Base-by-base conservation (phyloP, 2,797 vertebrate genomes). In the Crocodylus rhombifer region DNA sequence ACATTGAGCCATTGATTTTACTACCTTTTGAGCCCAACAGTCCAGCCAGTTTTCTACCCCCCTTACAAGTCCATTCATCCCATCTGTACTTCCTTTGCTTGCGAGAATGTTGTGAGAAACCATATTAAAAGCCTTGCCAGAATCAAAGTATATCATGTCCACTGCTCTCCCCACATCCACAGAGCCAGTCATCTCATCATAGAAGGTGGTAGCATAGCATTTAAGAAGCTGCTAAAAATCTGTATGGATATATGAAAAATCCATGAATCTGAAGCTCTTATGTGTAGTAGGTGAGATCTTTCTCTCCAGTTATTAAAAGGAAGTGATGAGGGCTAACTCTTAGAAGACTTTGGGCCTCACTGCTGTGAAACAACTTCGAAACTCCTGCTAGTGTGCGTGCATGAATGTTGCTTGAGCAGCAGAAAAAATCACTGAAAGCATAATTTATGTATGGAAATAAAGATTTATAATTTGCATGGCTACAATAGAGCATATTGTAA, bases 391-490 rank as follows among this genome's bases (percentile, higher is more conserved):
- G 79, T 82, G 86, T 83, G 61, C 83, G 73, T 20, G 14, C 4
- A 11, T 92, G 81, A 94, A 51, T 25, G 92, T 71, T 95, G 96
- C 94, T 93, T 92, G 42, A 96, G 87, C 83, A 95, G 96, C 96
- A 89, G 88, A 95, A 96, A 95, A 95, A 89, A 86, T 88, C 90
- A 85, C 85, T 0, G 0, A 91, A 93, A 93, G 90, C 90, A 77
- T 91, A 96, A 95, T 94, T 95, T 95, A 89, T 73, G 82, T 94
- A 96, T 96, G 91, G 91, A 97, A 97, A 97, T 96, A 84, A 96
- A 91, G 91, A 83, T 92, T 91, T 80, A 81, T 92, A 91, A 95
- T 97, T 95, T 97, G 74, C 85, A 83, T 95, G 90, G 94, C 84
- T 92, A 96, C 93, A 96, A 95, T 96, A 85, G 86, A n/a, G 85